Percentiles rank a stretch among this genome's conserved stretches.
These are phyloP conservation scores for Panulirus ornatus DNA, from an alignment of 1,140 invertebrate species.

Conservation along the genomic window DNA sequence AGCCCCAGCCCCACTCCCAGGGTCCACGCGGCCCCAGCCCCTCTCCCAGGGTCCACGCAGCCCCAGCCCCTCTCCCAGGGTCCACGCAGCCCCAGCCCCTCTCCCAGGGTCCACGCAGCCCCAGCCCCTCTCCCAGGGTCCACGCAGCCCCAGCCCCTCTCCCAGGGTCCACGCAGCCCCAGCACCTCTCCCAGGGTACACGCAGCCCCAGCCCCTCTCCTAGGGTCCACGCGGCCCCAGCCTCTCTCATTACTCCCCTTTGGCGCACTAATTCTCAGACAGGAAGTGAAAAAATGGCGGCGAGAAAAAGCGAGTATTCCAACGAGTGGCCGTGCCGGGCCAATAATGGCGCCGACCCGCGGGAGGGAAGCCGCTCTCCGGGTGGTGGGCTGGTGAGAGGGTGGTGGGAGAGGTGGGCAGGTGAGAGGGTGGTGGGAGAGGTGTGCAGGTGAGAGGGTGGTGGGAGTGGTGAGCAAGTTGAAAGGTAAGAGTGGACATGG, in stretches of 20 bases:
- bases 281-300: slow-evolving; percentile 51
- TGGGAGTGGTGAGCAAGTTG: too few relatives aligned
- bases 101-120: too few relatives aligned
- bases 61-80: neutral
- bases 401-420: too few relatives aligned
- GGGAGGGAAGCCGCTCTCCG: too few relatives aligned
- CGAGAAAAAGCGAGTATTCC: slow-evolving; percentile 42
- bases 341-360: neutral
- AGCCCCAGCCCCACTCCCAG: neutral
- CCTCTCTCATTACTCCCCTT: slow-evolving; percentile 51
- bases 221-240: neutral
- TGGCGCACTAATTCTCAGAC: slow-evolving; percentile 45
- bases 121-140: too few relatives aligned
- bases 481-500: neutral
- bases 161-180: neutral
- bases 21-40: too few relatives aligned
- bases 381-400: too few relatives aligned
- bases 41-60: too few relatives aligned
- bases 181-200: neutral
- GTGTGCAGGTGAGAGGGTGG: too few relatives aligned
- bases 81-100: neutral
- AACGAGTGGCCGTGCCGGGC: slow-evolving; percentile 4
- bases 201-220: neutral
- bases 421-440: too few relatives aligned
- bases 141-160: too few relatives aligned